Percentiles rank a stretch among this genome's conserved stretches.
Evolutionary conservation across 1,140 invertebrate species (phyloP).

Genomic region (Drosophila lacteicornis): DNA sequence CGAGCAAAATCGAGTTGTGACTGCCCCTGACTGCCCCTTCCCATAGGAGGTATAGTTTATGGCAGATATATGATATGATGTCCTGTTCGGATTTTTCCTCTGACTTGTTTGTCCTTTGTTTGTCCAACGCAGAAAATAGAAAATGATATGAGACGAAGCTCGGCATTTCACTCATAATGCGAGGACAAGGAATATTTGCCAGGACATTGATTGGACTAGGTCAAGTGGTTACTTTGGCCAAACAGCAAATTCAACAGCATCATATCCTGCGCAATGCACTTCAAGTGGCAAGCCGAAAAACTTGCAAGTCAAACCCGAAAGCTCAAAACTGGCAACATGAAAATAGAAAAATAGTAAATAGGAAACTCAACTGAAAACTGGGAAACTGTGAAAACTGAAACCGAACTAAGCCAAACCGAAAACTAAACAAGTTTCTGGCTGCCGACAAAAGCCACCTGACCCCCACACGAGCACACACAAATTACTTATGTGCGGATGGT

Average conservation of each 20-base stretch:
- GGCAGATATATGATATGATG: constrained; percentile 29
- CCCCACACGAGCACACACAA: constrained; percentile 50
- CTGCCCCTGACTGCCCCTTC: not conserved
- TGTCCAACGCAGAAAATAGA: constrained; percentile 8
- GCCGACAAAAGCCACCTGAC: constrained; percentile 47
- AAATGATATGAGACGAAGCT: constrained; percentile 35
- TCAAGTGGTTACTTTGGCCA: constrained; percentile 64
- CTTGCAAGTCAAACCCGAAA: constrained; percentile 29
- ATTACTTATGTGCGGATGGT: constrained; percentile 60
- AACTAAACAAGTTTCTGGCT: constrained; percentile 69
- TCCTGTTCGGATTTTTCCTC: not conserved
- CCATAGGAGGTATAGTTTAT: constrained; percentile 15
- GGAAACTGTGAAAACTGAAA: constrained; percentile 15
- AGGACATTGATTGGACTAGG: constrained; percentile 68
- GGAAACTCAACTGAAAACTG: constrained; percentile 20
- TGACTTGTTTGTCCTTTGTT: constrained; percentile 15
- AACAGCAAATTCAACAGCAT: not conserved
- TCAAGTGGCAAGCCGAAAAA: constrained; percentile 39
- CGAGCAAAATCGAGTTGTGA: constrained; percentile 43
- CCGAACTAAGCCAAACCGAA: constrained; percentile 51
- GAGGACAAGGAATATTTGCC: constrained; percentile 13
- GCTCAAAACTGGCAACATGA: constrained; percentile 6
- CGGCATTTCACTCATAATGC: constrained; percentile 65
- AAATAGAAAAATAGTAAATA: constrained; percentile 7
- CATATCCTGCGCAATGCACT: constrained; percentile 38